Percentiles rank a stretch among this genome's conserved stretches.
Conservation (phyloP, 1,140 invertebrate species). For the Conopomorpha cramerella region DNA sequence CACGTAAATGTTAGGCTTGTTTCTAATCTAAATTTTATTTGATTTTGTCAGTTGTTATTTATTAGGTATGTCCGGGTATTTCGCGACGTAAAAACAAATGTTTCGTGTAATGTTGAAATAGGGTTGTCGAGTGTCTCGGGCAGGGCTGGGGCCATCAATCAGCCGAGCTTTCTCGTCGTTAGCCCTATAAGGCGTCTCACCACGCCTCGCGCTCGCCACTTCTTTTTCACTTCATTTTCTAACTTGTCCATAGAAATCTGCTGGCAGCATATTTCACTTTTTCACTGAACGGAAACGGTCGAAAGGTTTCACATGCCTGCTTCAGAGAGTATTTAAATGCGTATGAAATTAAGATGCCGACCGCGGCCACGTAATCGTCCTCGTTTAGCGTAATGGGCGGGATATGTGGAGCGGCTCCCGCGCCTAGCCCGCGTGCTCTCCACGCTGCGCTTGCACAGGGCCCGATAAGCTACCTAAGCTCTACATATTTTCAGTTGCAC, state of each 20-base stretch:
- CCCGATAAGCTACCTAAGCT: no score
- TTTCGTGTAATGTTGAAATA: no score
- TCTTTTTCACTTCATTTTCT: conserved; percentile 57
- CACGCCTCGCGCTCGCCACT: conserved; percentile 46
- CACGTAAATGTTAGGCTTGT: no score
- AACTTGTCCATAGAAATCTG: conserved; percentile 54
- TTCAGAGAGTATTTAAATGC: conserved; percentile 17
- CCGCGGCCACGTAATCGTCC: conserved; percentile 25
- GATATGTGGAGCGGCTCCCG: conserved; percentile 22
- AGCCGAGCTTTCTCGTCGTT: conserved; percentile 55
- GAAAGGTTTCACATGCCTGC: conserved; percentile 19
- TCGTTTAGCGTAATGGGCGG: conserved; percentile 34
- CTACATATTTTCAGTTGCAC: no score
- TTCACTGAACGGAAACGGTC: conserved; percentile 25
- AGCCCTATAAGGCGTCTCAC: conserved; percentile 51
- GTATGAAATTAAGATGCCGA: conserved; percentile 28
- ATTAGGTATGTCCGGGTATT: no score
- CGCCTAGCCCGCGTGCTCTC: conserved; percentile 26
- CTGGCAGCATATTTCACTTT: conserved; percentile 42
- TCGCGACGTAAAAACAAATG: no score
- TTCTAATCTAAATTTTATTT: no score
- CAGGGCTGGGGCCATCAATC: no score
- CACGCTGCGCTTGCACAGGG: no score
- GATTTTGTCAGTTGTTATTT: no score
- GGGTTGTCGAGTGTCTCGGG: no score